Conservation (phyloP, 1,140 invertebrate genomes). For the Ooceraea biroi region DNA sequence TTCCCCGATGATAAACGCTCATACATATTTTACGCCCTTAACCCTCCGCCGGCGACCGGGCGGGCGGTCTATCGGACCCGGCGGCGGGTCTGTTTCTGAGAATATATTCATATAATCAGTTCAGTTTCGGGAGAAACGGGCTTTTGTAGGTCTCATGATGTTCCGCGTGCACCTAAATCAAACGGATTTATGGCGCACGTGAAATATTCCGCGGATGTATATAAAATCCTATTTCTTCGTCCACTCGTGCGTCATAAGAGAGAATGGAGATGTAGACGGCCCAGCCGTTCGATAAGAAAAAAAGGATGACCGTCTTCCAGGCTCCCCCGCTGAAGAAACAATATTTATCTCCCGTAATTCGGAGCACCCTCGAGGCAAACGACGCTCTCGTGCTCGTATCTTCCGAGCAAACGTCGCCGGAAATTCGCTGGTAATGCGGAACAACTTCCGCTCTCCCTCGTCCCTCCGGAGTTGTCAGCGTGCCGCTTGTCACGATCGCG, state of each 20-base stretch:
- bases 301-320: too few species aligned
- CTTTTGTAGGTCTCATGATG: not conserved
- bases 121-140: not conserved
- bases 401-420: not conserved
- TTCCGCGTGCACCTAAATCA: not conserved
- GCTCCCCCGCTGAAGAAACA: not conserved
- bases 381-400: not conserved
- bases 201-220: not conserved
- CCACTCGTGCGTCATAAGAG: not conserved
- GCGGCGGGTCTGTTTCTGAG: not conserved
- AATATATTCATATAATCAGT: conserved; percentile 24
- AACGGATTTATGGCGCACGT: not conserved
- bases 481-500: conserved; percentile 9
- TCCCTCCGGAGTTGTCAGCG: conserved; percentile 16
- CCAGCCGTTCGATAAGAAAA: not conserved
- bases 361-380: too few species aligned
- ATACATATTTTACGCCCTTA: conserved; percentile 55
- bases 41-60: not conserved
- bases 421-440: not conserved
- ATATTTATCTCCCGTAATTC: not conserved
- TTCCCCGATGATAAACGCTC: conserved; percentile 33
- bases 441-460: not conserved
- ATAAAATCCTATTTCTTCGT: not conserved
- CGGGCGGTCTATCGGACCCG: not conserved
- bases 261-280: too few species aligned